Evolutionary conservation across 2,797 vertebrate genomes (phyloP).

Genomic region (Pseudochirops cupreus): DNA sequence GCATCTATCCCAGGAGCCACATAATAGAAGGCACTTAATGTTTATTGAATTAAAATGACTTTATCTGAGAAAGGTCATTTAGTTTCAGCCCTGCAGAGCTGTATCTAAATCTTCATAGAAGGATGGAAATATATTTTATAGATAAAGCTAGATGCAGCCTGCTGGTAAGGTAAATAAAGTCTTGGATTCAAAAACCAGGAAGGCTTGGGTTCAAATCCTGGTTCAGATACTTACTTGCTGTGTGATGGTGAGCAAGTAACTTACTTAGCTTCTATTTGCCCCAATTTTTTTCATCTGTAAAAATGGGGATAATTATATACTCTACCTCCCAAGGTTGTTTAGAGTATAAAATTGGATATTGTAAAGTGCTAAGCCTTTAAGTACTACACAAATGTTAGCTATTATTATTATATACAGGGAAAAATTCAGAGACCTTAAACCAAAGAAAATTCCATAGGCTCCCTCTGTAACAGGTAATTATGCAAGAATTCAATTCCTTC

Average conservation of each 20-base stretch:
- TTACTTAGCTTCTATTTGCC: background rate
- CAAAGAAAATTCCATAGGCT: too few species aligned
- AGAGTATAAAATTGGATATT: background rate
- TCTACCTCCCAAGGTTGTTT: background rate
- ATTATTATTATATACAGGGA: too few species aligned
- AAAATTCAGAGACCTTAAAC: too few species aligned
- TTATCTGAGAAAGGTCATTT: background rate
- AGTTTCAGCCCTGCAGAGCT: background rate
- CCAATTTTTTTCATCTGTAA: background rate
- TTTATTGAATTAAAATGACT: background rate
- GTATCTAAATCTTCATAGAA: background rate
- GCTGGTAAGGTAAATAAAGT: background rate
- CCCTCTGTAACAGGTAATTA: background rate
- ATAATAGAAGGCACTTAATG: background rate
- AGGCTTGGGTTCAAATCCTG: background rate
- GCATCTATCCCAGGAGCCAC: background rate
- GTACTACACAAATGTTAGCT: background rate
- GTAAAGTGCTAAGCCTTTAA: background rate
- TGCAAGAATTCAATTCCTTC: background rate
- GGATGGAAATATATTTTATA: background rate
- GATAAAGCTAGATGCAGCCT: background rate
- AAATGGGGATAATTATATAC: background rate
- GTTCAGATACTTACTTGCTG: background rate
- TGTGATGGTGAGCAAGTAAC: background rate
- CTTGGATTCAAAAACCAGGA: background rate